Conservation (phyloP, 2,113 vertebrate genomes). For the Erythrocercus mccallii region DNA sequence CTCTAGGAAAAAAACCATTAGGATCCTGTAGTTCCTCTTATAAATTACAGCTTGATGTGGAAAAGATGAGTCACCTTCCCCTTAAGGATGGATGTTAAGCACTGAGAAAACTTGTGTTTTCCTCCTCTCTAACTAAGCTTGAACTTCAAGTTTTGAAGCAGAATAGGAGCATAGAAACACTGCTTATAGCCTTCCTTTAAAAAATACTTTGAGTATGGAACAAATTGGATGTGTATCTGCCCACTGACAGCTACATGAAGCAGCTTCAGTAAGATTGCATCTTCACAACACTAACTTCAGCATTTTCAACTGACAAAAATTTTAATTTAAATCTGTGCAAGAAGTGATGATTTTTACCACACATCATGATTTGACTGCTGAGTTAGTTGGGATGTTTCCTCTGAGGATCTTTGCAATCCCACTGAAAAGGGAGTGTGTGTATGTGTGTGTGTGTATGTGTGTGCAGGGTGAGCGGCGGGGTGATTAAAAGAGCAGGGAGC, state of each 20-base stretch:
- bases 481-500: background rate
- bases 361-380: background rate
- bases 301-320: background rate
- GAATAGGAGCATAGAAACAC: background rate
- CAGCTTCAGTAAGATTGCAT: background rate
- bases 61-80: background rate
- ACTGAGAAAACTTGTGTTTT: background rate
- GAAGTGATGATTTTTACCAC: background rate
- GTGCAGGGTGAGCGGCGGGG: rapidly evolving
- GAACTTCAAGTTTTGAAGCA: background rate
- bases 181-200: background rate
- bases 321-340: background rate
- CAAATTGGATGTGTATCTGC: background rate
- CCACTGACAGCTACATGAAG: background rate
- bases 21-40: background rate
- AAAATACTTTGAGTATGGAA: background rate
- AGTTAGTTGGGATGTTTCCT: background rate
- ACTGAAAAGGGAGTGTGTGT: background rate
- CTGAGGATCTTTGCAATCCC: background rate
- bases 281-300: background rate
- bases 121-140: background rate
- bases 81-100: background rate
- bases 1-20: background rate
- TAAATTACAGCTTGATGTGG: background rate
- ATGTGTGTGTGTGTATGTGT: background rate